Evolutionary conservation across 2,113 vertebrate species (phyloP).

Genomic region (Corydoras sp.): DNA sequence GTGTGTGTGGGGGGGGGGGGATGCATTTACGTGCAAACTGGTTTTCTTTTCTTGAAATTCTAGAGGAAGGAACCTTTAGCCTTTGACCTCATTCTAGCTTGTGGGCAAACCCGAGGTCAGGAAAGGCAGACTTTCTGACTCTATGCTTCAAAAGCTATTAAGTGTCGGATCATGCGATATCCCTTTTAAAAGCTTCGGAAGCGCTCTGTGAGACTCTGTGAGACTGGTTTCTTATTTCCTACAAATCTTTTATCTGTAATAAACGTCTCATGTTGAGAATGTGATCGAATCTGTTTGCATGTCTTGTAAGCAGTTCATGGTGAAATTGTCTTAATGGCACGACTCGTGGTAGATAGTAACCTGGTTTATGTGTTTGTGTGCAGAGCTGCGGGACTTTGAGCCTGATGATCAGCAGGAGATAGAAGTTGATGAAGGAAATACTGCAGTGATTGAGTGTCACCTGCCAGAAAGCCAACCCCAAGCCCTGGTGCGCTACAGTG

Average conservation of each 20-base stretch:
- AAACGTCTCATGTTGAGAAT: background rate
- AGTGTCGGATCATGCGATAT: conserved; percentile 33
- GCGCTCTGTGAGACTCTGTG: background rate
- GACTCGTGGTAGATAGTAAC: background rate
- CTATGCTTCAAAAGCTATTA: conserved; percentile 41
- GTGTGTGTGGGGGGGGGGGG: background rate
- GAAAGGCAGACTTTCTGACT: conserved; percentile 65
- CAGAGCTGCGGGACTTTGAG: conserved; percentile 95
- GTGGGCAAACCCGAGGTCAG: conserved; percentile 46
- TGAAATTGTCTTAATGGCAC: no score
- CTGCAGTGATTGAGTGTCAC: conserved; percentile 90
- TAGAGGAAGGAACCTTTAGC: conserved; percentile 56
- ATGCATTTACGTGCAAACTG: conserved; percentile 51
- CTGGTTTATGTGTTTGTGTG: conserved; percentile 26
- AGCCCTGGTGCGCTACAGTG: conserved; percentile 94
- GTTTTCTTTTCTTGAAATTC: conserved; percentile 60
- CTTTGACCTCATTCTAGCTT: conserved; percentile 59
- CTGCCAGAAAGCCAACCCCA: conserved; percentile 94
- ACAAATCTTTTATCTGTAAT: no score
- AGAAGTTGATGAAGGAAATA: conserved; percentile 95
- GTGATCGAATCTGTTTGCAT: background rate
- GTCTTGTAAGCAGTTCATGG: background rate
- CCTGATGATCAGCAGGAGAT: conserved; percentile 86
- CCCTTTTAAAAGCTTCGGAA: conserved; percentile 10
- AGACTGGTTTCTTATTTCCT: background rate